Conservation (phyloP, 2,888 invertebrate species). For the Dendrolimus houi region DNA sequence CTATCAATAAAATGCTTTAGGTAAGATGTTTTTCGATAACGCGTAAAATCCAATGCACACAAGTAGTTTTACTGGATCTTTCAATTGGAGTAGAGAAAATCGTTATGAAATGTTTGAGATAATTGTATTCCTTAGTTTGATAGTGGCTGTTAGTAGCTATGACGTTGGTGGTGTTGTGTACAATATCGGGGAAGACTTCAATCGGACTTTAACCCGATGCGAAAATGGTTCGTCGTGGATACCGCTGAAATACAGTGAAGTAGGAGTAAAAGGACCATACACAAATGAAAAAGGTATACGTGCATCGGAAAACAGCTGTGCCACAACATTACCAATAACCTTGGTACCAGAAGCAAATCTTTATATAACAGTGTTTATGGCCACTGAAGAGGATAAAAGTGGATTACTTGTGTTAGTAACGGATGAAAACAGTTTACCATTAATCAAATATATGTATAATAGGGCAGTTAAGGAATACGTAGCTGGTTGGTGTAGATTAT, state of each 20-base stretch:
- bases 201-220: slow-evolving; percentile 1
- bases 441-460: slow-evolving; percentile 11
- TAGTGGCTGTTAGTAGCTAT: not conserved
- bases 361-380: slow-evolving; percentile 18
- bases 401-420: slow-evolving; percentile 18
- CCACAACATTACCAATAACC: slow-evolving; percentile 15
- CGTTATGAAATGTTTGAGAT: not conserved
- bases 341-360: slow-evolving; percentile 15
- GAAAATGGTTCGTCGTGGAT: slow-evolving; percentile 4
- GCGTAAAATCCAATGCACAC: not conserved
- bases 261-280: slow-evolving; percentile 1
- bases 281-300: slow-evolving; percentile 7
- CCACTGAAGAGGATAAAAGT: slow-evolving; percentile 13
- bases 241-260: not conserved
- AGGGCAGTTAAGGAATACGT: slow-evolving; percentile 11
- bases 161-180: not conserved
- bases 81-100: not conserved
- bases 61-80: not conserved
- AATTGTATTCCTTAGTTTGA: not conserved
- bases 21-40: not conserved
- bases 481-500: slow-evolving; percentile 20
- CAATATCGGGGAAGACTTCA: not conserved
- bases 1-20: not conserved
- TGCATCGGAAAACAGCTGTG: slow-evolving; percentile 18
- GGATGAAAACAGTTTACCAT: slow-evolving; percentile 12